Evolutionary conservation across 2,888 invertebrate species (phyloP).

Genomic region (Mesorhabditis spiculigera): DNA sequence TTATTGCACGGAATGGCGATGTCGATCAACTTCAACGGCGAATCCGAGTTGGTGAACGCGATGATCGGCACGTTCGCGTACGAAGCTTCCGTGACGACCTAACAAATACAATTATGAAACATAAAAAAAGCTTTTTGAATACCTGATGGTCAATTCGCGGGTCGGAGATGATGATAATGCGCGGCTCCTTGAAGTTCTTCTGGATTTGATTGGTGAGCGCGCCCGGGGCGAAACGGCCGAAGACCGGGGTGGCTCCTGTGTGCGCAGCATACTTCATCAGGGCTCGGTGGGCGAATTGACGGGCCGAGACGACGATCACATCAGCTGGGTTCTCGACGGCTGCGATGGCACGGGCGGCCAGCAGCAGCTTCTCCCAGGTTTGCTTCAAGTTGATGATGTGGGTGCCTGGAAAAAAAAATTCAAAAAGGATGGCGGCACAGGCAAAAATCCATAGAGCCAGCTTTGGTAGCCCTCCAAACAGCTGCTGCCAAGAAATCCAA

Average conservation of each 20-base stretch:
- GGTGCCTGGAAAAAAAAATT: constrained; percentile 68
- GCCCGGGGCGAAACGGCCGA: constrained; percentile 95
- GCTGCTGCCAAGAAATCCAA: no score
- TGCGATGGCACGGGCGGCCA: constrained; percentile 95
- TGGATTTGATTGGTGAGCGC: constrained; percentile 93
- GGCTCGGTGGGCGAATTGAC: constrained; percentile 90
- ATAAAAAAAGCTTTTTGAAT: background rate
- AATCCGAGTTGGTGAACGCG: constrained; percentile 95
- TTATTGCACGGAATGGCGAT: constrained; percentile 99
- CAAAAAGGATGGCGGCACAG: background rate
- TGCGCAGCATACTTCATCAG: constrained; percentile 96
- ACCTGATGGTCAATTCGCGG: constrained; percentile 69
- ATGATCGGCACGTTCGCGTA: constrained; percentile 99
- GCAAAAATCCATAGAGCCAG: no score
- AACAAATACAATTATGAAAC: constrained; percentile 7
- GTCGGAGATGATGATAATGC: constrained; percentile 87
- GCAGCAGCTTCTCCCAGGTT: constrained; percentile 94
- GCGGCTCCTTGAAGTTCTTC: constrained; percentile 96
- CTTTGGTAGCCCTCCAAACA: no score
- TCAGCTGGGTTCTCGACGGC: constrained; percentile 97
- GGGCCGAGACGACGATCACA: constrained; percentile 92
- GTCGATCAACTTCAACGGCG: constrained; percentile 91
- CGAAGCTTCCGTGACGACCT: constrained; percentile 93
- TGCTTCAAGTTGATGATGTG: constrained; percentile 92
- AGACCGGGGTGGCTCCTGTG: constrained; percentile 95